A percentile compares a stretch with the other conserved stretches of the same genome.
phyloP scores from a whole-genome alignment of 2,888 invertebrate genomes.

The Hydrotaea diabolus region DNA sequence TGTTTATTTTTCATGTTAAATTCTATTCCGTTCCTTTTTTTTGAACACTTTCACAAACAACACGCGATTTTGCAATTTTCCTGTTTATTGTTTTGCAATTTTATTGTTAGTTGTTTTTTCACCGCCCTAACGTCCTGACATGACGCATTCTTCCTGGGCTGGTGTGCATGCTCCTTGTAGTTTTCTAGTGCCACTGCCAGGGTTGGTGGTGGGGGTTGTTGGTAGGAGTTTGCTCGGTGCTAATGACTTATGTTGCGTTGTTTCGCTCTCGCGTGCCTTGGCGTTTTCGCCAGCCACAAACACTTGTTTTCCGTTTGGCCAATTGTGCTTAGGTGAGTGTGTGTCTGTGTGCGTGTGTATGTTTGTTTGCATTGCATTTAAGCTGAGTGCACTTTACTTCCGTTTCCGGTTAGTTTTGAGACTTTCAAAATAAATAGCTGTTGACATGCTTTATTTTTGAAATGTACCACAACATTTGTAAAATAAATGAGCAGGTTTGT shows the following conservation, averaged over 20 bases:
- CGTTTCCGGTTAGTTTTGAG: slow-evolving; percentile 68
- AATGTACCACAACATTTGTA: slow-evolving; percentile 23
- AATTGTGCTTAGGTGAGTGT: slow-evolving; percentile 33
- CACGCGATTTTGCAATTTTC: slow-evolving; percentile 65
- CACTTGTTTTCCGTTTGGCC: slow-evolving; percentile 55
- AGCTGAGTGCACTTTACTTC: slow-evolving; percentile 69
- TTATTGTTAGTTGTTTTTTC: slow-evolving; percentile 18
- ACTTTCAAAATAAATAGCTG: slow-evolving; percentile 66
- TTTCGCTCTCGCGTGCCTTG: neutral
- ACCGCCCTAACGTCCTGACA: slow-evolving; percentile 14
- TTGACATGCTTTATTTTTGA: slow-evolving; percentile 61
- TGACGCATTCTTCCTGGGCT: slow-evolving; percentile 38
- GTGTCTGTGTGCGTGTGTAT: slow-evolving; percentile 4
- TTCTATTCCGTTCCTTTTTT: neutral
- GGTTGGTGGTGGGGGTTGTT: neutral
- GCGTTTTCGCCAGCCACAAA: slow-evolving; percentile 45
- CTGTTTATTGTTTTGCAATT: slow-evolving; percentile 62
- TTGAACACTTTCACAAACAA: slow-evolving; percentile 19
- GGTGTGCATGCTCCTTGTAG: slow-evolving; percentile 1
- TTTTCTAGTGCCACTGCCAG: neutral
- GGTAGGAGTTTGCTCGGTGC: slow-evolving; percentile 49
- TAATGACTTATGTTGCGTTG: slow-evolving; percentile 61
- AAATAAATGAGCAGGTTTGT: too few relatives aligned
- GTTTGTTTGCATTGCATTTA: slow-evolving; percentile 58
- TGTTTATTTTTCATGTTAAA: slow-evolving; percentile 30